Evolutionary conservation across 2,797 vertebrate genomes (phyloP).

Genomic region (Lagocephalus sceleratus): DNA sequence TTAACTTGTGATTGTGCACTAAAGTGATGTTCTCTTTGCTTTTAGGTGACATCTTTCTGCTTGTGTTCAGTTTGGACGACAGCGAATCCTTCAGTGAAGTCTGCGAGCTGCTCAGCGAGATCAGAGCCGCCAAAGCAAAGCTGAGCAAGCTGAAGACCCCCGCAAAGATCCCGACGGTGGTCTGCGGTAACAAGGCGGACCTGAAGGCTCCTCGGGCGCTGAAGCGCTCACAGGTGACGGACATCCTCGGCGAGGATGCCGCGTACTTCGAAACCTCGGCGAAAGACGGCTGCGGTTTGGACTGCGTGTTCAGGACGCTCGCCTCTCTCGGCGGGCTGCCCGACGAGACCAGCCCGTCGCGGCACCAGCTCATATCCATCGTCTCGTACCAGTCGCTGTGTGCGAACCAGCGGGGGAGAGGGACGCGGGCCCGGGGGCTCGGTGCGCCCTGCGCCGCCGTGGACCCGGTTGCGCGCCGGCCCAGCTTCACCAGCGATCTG

Average conservation of each 20-base stretch:
- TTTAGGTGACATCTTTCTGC: conserved; percentile 76
- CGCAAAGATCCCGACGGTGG: conserved; percentile 45
- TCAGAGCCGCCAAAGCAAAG: conserved; percentile 67
- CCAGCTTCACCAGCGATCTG: conserved; percentile 77
- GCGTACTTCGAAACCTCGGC: conserved; percentile 71
- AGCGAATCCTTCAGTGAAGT: conserved; percentile 66
- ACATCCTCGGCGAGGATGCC: conserved; percentile 54
- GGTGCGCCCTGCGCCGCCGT: conserved; percentile 66
- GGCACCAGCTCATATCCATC: conserved; percentile 69
- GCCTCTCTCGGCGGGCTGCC: conserved; percentile 69
- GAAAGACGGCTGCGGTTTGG: conserved; percentile 65
- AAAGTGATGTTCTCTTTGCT: background rate
- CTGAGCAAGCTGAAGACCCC: conserved; percentile 59
- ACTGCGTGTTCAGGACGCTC: conserved; percentile 62
- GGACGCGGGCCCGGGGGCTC: conserved; percentile 24
- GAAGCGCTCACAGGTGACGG: conserved; percentile 33
- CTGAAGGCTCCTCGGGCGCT: conserved; percentile 47
- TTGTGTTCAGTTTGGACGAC: conserved; percentile 76
- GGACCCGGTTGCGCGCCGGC: conserved; percentile 70
- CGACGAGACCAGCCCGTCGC: conserved; percentile 63
- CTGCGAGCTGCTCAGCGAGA: conserved; percentile 61
- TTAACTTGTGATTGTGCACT: background rate
- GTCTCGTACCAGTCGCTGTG: conserved; percentile 65
- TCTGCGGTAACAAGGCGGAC: conserved; percentile 77
- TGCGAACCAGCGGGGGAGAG: conserved; percentile 42